These are phyloP conservation scores for Papilio elwesi DNA, from an alignment of 2,888 invertebrate genomes.

Conservation along the genomic window DNA sequence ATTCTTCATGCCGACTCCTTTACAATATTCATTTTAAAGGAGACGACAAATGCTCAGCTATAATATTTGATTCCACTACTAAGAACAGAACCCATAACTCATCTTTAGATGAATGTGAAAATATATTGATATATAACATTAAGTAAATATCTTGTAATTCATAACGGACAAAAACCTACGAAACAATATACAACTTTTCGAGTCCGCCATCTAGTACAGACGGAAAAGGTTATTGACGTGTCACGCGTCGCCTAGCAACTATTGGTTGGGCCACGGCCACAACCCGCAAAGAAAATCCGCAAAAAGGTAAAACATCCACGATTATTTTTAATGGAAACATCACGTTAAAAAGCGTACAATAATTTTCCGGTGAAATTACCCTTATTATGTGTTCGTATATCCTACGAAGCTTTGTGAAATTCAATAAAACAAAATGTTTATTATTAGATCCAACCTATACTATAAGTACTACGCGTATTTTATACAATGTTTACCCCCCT, in stretches of 20 bases:
- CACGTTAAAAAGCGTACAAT: too few species aligned
- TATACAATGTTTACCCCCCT: too few species aligned
- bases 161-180: background rate
- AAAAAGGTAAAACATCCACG: background rate
- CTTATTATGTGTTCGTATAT: background rate
- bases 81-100: too few species aligned
- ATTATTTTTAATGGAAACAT: too few species aligned
- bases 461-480: too few species aligned
- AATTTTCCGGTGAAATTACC: background rate
- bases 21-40: too few species aligned
- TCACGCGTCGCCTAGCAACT: slow-evolving; percentile 2
- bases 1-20: background rate
- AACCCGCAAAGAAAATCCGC: slow-evolving; percentile 10
- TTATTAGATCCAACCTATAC: too few species aligned
- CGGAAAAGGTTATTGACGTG: slow-evolving; percentile 10
- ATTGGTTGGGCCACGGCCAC: background rate
- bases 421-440: too few species aligned
- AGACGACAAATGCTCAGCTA: too few species aligned
- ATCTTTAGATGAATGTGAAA: too few species aligned
- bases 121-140: background rate
- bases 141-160: background rate
- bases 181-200: background rate
- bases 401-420: background rate
- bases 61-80: too few species aligned
- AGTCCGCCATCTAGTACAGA: background rate